Percentiles rank a stretch among this genome's conserved stretches.
phyloP scores from a whole-genome alignment of 2,113 vertebrate genomes.

The Scomber colias region DNA sequence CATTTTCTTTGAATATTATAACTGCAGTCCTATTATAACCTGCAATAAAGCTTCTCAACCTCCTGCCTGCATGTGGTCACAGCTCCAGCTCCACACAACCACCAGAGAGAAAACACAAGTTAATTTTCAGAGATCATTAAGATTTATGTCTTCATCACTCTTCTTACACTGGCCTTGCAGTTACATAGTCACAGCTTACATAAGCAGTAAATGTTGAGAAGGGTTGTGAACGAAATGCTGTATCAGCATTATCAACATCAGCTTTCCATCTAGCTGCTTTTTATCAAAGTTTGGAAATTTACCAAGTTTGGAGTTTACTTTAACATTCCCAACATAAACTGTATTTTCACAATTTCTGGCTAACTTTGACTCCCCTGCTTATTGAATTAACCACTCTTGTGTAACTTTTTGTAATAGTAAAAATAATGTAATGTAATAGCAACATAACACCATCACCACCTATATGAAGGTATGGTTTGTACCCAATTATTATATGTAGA shows the following conservation, averaged over 20 bases:
- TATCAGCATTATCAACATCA: not conserved
- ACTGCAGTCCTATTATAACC: not conserved
- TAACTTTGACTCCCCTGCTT: not conserved
- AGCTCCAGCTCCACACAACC: not conserved
- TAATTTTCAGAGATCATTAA: constrained; percentile 37
- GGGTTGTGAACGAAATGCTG: not conserved
- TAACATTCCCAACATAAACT: constrained; percentile 26
- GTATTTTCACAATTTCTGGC: constrained; percentile 31
- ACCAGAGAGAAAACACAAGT: constrained; percentile 9
- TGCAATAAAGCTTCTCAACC: not conserved
- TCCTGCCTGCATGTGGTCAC: not conserved
- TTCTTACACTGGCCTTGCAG: constrained; percentile 22
- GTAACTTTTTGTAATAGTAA: too few relatives aligned
- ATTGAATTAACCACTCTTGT: not conserved
- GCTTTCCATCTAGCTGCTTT: not conserved
- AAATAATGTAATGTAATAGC: too few relatives aligned
- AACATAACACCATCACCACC: not conserved
- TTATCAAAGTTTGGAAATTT: not conserved
- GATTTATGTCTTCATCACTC: constrained; percentile 37
- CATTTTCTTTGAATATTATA: constrained; percentile 16
- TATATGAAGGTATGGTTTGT: not conserved
- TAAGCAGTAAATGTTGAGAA: not conserved
- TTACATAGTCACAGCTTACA: constrained; percentile 34
- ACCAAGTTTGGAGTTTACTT: not conserved
- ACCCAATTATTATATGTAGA: not conserved